These are phyloP conservation scores for Drosophila tanythrix DNA, from an alignment of 2,888 invertebrate genomes.

Conservation along the genomic window DNA sequence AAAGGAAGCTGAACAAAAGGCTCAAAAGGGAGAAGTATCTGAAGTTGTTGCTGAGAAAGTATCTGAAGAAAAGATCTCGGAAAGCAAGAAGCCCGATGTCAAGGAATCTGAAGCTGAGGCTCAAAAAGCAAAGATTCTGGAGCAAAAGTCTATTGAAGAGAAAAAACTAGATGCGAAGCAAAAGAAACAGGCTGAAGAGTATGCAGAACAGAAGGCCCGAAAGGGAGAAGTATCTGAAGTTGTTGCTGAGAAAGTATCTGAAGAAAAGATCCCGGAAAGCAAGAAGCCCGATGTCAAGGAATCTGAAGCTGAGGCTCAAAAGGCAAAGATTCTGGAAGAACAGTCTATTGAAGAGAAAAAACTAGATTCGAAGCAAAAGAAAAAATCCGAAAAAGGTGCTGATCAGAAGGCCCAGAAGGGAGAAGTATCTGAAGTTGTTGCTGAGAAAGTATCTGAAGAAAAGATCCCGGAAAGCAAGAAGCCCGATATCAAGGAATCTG, in stretches of 20 bases:
- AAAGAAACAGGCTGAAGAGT: too few relatives aligned
- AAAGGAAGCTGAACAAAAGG: slow-evolving; percentile 13
- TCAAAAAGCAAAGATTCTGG: background rate
- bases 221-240: background rate
- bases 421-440: background rate
- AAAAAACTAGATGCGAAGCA: accelerated
- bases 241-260: background rate
- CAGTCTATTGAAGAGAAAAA: background rate
- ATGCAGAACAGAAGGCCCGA: too few relatives aligned
- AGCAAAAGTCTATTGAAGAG: background rate
- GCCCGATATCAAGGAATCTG: accelerated
- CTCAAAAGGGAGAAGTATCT: slow-evolving; percentile 9
- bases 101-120: background rate
- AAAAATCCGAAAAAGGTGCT: accelerated
- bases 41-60: slow-evolving; percentile 3
- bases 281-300: accelerated
- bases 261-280: accelerated
- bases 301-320: background rate
- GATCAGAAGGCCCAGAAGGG: background rate
- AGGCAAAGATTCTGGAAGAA: accelerated
- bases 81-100: accelerated
- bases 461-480: accelerated
- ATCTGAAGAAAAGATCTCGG: background rate
- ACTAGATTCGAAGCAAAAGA: accelerated
- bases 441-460: too few relatives aligned